Conservation (phyloP, 1,140 invertebrate genomes). For the Drosophila carrolli region DNA sequence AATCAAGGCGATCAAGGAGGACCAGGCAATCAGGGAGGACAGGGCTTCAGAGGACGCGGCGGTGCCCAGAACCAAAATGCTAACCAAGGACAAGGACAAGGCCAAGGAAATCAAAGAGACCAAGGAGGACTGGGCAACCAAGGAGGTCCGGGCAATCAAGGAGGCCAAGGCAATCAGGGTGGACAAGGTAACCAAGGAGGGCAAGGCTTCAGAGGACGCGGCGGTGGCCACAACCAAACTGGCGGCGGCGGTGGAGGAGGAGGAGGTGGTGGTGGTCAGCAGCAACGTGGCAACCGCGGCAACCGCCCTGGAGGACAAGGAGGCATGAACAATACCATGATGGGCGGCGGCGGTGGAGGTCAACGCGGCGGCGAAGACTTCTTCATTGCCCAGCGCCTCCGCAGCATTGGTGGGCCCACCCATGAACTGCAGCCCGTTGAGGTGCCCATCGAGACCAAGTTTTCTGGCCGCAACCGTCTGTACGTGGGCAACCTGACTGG, state of each 20-base stretch:
- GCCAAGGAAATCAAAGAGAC: background rate
- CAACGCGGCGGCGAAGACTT: conserved; percentile 89
- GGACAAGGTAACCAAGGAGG: conserved; percentile 15
- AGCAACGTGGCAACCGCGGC: conserved; percentile 45
- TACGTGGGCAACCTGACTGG: conserved; percentile 99
- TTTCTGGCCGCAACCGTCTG: conserved; percentile 95
- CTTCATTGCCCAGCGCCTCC: conserved; percentile 89
- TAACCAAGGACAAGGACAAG: background rate
- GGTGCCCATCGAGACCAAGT: conserved; percentile 99
- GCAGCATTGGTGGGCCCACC: conserved; percentile 92
- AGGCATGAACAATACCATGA: conserved; percentile 32
- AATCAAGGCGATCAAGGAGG: background rate
- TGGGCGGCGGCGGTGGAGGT: conserved; percentile 23
- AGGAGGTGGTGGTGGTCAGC: background rate
- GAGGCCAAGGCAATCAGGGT: background rate
- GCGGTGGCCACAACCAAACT: background rate
- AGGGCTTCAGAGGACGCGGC: background rate
- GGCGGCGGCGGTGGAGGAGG: conserved; percentile 14
- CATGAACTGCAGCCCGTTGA: conserved; percentile 96
- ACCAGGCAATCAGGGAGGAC: too few relatives aligned
- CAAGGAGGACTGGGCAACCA: background rate
- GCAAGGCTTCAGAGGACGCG: conserved; percentile 39
- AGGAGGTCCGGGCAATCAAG: conserved; percentile 11
- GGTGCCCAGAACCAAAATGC: conserved; percentile 3
- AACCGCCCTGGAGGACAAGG: conserved; percentile 16